Conservation (phyloP, 2,113 vertebrate species). For the Rhinolophus sinicus region DNA sequence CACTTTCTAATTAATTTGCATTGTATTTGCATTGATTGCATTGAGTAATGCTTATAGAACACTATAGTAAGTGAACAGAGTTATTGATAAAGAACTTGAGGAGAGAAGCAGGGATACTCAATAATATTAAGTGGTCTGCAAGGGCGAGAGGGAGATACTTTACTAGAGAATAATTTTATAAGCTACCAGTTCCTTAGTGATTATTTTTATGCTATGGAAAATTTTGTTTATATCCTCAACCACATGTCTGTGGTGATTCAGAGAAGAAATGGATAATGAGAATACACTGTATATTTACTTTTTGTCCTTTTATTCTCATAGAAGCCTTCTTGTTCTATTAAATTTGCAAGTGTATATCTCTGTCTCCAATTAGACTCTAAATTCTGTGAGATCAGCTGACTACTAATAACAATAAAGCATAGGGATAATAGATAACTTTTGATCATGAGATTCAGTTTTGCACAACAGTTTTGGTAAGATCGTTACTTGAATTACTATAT, state of each 20-base stretch:
- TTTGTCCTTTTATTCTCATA: slow-evolving; percentile 23
- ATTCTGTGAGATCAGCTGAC: neutral
- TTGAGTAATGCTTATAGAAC: slow-evolving; percentile 52
- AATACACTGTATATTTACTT: neutral
- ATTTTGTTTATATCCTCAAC: slow-evolving; percentile 22
- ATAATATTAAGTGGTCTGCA: slow-evolving; percentile 9
- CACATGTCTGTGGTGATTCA: neutral
- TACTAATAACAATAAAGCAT: slow-evolving; percentile 8
- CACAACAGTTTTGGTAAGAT: neutral
- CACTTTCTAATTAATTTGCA: slow-evolving; percentile 72
- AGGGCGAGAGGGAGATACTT: neutral
- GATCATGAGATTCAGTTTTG: slow-evolving; percentile 9
- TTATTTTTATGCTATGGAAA: neutral
- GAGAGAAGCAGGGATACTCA: neutral
- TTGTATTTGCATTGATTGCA: slow-evolving; percentile 67
- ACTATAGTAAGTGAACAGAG: neutral
- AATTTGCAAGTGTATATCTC: neutral
- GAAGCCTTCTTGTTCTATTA: slow-evolving; percentile 10
- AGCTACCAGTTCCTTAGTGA: slow-evolving; percentile 1
- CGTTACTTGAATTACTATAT: neutral
- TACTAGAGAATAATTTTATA: slow-evolving; percentile 41
- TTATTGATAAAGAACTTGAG: slow-evolving; percentile 52
- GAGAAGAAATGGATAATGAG: slow-evolving; percentile 41
- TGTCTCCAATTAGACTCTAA: slow-evolving; percentile 13
- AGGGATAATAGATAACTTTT: neutral